Base-by-base conservation (phyloP, 2,797 vertebrate genomes). In the Ciconia nigra region DNA sequence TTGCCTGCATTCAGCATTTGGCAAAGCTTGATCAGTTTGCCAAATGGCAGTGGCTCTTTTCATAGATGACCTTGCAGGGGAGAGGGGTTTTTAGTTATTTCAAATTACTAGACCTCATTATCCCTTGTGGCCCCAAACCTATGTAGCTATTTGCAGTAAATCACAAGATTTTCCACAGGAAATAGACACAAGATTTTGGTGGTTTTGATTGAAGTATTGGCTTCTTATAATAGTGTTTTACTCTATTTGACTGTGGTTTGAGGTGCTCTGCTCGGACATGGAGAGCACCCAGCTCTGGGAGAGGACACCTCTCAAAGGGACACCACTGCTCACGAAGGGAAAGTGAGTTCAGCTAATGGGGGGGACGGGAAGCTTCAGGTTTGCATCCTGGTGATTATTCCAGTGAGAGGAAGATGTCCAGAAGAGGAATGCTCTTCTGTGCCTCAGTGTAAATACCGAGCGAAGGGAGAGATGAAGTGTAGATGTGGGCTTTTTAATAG, bases 11-110 rank as follows among this genome's bases (percentile, higher is more conserved):
- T 39, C 71, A 71, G 44, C 91, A 83, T 96, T 96, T 96, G 97
- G 83, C 88, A 92, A 84, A 90, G 11, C 59, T 70, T 52, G 29
- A 67, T 57, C 63, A 59, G 4, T 87, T 79, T 88, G 65, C 91
- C 96, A 96, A 66, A 95, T 97, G 96, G 35, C 22, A 8, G 67
- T 74, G 63, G 19, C 22, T 89, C 67, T 89, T 88, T 39, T 63
- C 9, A 6, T 37, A 63, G 54, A 10, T 15, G 31, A 44, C 37
- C 37, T 83, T 31, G 12, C 63, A 76, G 52, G 5, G 26, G 19
- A 57, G 52, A 42, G 26, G 15, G 6, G 1, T 3, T 89, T 84
- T 69, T 10, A 65, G 10, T 72, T 83, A 47, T n/a, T 91, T 82
- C 29, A 70, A 13, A 11, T 29, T 2, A 37, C 46, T n/a, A 51